Percentiles rank a stretch among this genome's conserved stretches.
phyloP scores from a whole-genome alignment of 2,888 invertebrate genomes.

The Cerceris rybyensis region DNA sequence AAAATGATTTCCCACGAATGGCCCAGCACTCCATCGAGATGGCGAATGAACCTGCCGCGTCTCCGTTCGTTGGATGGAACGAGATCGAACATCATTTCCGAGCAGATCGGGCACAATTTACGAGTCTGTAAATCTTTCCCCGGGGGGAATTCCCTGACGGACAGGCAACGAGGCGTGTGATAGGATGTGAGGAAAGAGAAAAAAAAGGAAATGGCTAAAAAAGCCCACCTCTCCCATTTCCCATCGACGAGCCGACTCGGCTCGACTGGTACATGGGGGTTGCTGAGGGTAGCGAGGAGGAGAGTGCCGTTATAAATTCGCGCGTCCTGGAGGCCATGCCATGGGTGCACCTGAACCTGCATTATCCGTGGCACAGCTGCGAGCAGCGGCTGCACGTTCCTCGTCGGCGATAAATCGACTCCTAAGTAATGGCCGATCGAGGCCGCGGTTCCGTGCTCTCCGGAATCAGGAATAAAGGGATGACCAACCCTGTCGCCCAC shows the following conservation, averaged over 20 bases:
- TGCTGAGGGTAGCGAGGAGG: not conserved
- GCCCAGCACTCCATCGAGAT: not conserved
- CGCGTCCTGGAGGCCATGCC: slow-evolving; percentile 47
- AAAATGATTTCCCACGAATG: not conserved
- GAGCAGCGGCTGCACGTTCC: slow-evolving; percentile 34
- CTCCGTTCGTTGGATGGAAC: slow-evolving; percentile 27
- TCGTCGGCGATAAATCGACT: slow-evolving; percentile 63
- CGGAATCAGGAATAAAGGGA: slow-evolving; percentile 51
- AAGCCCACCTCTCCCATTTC: slow-evolving; percentile 35
- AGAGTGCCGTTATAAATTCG: slow-evolving; percentile 61
- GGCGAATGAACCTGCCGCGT: slow-evolving; percentile 12
- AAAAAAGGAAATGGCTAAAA: slow-evolving; percentile 30
- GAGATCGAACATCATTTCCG: slow-evolving; percentile 61
- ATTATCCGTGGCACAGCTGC: slow-evolving; percentile 55
- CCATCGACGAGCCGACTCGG: slow-evolving; percentile 34
- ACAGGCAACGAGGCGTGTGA: slow-evolving; percentile 54
- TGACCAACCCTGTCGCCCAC: slow-evolving; percentile 2
- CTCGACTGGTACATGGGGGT: slow-evolving; percentile 17
- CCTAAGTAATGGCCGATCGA: slow-evolving; percentile 66
- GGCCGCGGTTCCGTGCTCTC: slow-evolving; percentile 39
- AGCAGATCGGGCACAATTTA: slow-evolving; percentile 61
- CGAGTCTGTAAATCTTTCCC: slow-evolving; percentile 62
- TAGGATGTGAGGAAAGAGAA: slow-evolving; percentile 40
- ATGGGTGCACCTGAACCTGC: slow-evolving; percentile 56
- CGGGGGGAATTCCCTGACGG: slow-evolving; percentile 51